phyloP scores from a whole-genome alignment of 2,888 invertebrate species.

The Pyralis farinalis region DNA sequence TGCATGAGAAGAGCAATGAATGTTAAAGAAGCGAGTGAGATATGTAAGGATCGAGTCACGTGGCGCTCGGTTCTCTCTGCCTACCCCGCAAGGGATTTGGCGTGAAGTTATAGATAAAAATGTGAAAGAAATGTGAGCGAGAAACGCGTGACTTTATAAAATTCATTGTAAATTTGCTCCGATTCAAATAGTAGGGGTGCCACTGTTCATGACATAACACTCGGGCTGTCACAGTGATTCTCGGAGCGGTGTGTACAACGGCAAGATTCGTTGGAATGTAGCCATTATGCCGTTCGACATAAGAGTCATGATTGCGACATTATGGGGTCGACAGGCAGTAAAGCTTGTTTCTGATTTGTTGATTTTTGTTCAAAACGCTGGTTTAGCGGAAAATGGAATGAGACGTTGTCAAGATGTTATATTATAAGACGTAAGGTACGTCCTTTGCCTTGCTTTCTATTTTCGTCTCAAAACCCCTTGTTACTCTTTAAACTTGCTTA shows the following conservation, averaged over 20 bases:
- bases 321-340: background rate
- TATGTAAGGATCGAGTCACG: too few species aligned
- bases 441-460: too few species aligned
- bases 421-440: too few species aligned
- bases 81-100: too few species aligned
- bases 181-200: background rate
- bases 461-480: too few species aligned
- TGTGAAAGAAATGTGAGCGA: too few species aligned
- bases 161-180: background rate
- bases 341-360: constrained; percentile 3
- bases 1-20: too few species aligned
- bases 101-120: too few species aligned
- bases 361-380: constrained; percentile 4
- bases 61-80: too few species aligned
- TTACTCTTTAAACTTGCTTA: too few species aligned
- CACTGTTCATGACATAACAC: constrained; percentile 5
- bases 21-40: too few species aligned
- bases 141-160: background rate
- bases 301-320: background rate
- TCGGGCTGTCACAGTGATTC: constrained; percentile 1
- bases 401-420: constrained; percentile 3
- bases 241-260: background rate
- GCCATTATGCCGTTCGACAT: background rate
- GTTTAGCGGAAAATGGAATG: constrained; percentile 1
- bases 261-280: background rate